Percentiles rank a stretch among this genome's conserved stretches.
These are phyloP conservation scores for Aplysia californica DNA, from an alignment of 1,140 invertebrate species.

Conservation along the genomic window DNA sequence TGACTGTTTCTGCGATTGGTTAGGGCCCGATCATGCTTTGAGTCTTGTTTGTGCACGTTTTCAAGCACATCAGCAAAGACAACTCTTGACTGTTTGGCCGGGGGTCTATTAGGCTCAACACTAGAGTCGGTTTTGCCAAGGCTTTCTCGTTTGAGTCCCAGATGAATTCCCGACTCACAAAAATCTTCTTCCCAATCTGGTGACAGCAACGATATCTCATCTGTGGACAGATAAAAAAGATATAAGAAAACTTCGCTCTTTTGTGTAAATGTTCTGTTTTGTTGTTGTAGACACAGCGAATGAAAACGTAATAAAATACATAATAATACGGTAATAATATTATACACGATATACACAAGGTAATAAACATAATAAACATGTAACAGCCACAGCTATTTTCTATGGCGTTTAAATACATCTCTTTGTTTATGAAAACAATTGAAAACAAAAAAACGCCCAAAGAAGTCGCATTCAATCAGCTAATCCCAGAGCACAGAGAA, in stretches of 20 bases:
- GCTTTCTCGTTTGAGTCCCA: not conserved
- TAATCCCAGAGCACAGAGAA: too few species aligned
- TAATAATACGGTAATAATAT: not conserved
- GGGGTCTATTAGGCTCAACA: not conserved
- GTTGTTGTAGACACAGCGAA: not conserved
- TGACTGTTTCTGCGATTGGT: too few species aligned
- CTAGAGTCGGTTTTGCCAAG: not conserved
- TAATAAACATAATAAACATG: not conserved
- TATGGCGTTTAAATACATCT: too few species aligned
- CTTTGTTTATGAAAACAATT: too few species aligned
- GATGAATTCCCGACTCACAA: not conserved
- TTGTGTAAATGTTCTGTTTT: not conserved
- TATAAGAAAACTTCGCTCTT: not conserved
- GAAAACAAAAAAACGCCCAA: too few species aligned
- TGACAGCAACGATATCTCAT: slow-evolving; percentile 13
- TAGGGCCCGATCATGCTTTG: not conserved
- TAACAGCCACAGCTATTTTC: too few species aligned
- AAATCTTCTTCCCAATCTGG: slow-evolving; percentile 22
- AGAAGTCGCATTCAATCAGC: too few species aligned
- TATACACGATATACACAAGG: not conserved
- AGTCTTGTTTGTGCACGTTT: not conserved
- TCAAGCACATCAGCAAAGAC: not conserved
- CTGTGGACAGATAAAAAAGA: not conserved
- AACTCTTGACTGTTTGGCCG: not conserved
- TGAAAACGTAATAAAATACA: slow-evolving; percentile 1